phyloP scores from a whole-genome alignment of 2,888 invertebrate species.

The Neoaliturus tenellus region DNA sequence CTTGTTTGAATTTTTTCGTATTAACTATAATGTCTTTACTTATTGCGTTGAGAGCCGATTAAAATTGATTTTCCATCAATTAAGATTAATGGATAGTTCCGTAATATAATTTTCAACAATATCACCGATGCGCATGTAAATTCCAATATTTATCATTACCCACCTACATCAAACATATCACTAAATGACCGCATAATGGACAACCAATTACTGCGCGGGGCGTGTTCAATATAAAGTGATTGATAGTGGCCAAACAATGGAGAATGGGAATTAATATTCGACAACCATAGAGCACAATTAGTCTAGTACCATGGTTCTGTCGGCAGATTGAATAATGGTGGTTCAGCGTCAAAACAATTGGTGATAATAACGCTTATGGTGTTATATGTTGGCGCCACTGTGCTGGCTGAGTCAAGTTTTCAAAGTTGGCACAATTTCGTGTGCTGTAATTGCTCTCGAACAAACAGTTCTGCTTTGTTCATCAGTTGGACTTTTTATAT shows the following conservation, averaged over 20 bases:
- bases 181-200: background rate
- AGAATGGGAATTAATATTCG: background rate
- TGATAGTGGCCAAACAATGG: constrained; percentile 24
- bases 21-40: too few species aligned
- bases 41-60: too few species aligned
- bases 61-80: too few species aligned
- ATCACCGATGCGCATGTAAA: too few species aligned
- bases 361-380: background rate
- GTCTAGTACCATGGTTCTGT: background rate
- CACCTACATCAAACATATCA: too few species aligned
- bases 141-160: too few species aligned
- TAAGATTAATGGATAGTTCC: too few species aligned
- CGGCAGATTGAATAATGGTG: constrained; percentile 34
- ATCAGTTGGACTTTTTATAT: too few species aligned
- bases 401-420: background rate
- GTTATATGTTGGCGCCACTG: background rate
- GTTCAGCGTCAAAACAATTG: constrained; percentile 9
- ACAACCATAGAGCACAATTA: constrained; percentile 29
- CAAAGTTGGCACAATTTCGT: background rate
- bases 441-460: too few species aligned
- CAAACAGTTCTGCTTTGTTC: too few species aligned
- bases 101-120: background rate
- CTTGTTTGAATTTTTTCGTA: too few species aligned
- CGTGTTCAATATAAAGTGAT: constrained; percentile 36
- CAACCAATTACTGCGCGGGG: background rate